These are phyloP conservation scores for Sinelater perroti DNA, from an alignment of 2,888 invertebrate species.

Conservation along the genomic window DNA sequence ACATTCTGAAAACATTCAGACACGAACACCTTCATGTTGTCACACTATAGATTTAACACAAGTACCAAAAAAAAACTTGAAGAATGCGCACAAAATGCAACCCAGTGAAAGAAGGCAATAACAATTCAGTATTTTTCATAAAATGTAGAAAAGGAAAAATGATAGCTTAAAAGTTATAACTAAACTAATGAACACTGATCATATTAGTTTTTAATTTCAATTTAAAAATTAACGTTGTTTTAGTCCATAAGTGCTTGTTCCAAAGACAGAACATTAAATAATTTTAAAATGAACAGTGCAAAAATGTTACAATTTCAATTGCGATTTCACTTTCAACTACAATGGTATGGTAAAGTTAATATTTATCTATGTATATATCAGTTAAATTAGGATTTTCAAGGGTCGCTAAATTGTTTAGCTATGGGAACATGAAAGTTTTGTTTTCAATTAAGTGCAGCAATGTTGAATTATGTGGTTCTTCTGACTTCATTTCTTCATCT, in stretches of 20 bases:
- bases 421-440: no score
- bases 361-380: background rate
- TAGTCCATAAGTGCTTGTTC: background rate
- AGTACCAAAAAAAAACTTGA: background rate
- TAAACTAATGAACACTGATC: background rate
- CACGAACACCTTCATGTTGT: background rate
- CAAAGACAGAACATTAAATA: background rate
- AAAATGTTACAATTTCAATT: background rate
- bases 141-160: background rate
- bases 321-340: background rate
- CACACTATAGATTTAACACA: background rate
- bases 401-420: background rate
- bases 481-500: no score
- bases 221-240: no score
- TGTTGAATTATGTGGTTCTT: no score
- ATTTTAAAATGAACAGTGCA: background rate
- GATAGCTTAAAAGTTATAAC: background rate
- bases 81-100: background rate
- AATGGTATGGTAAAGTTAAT: no score
- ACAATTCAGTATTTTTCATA: background rate
- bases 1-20: background rate
- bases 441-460: no score
- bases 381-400: background rate
- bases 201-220: background rate
- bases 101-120: background rate